Conservation (phyloP, 2,888 invertebrate species). For the Drosophila birchii region DNA sequence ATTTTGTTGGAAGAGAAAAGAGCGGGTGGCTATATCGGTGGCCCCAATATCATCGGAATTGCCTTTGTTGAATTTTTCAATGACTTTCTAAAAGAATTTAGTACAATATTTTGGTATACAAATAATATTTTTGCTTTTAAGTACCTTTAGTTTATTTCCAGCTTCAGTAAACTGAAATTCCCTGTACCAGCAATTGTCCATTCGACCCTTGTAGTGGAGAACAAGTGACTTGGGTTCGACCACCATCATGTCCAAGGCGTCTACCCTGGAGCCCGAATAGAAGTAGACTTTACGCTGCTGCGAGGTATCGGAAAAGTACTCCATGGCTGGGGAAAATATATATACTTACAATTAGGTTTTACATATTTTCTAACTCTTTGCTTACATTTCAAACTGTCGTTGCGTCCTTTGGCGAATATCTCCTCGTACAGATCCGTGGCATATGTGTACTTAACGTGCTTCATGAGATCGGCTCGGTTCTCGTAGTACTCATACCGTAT, state of each 20-base stretch:
- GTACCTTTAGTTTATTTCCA: conserved; percentile 63
- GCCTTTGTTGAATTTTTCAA: conserved; percentile 88
- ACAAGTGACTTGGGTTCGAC: conserved; percentile 86
- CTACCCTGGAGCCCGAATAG: conserved; percentile 86
- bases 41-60: conserved; percentile 75
- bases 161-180: conserved; percentile 68
- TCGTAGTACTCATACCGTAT: conserved; percentile 87
- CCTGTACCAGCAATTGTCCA: conserved; percentile 84
- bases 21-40: conserved; percentile 88
- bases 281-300: conserved; percentile 83
- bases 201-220: conserved; percentile 87
- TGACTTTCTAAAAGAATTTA: conserved; percentile 85
- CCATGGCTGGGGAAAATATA: conserved; percentile 64
- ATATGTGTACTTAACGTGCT: conserved; percentile 86
- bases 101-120: background rate
- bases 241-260: conserved; percentile 88
- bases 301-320: conserved; percentile 62
- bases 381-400: conserved; percentile 89
- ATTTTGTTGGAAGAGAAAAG: conserved; percentile 87
- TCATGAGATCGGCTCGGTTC: conserved; percentile 88
- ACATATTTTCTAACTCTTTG: accelerated
- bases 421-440: conserved; percentile 86
- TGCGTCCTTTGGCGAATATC: conserved; percentile 88
- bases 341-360: background rate
- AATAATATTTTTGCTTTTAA: background rate